Conservation (phyloP, 2,113 vertebrate genomes). For the Neodon shergylaensis region DNA sequence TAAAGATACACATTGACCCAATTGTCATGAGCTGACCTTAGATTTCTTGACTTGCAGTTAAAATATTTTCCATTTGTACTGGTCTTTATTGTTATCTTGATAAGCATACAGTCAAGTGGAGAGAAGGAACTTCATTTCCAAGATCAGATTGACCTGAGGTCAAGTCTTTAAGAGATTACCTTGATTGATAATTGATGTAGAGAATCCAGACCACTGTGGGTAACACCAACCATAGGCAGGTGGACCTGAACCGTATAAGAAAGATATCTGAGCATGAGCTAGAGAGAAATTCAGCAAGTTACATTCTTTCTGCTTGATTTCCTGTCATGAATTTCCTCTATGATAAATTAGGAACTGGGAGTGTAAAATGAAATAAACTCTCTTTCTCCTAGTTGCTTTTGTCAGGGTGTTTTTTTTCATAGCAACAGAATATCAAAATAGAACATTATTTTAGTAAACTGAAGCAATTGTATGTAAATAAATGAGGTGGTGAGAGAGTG, state of each 20-base stretch:
- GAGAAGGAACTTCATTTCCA: not conserved
- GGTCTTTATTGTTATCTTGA: not conserved
- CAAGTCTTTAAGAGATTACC: not conserved
- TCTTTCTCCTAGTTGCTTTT: not conserved
- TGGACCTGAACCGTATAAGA: not conserved
- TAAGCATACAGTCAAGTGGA: not conserved
- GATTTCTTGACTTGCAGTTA: not conserved
- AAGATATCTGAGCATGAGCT: not conserved
- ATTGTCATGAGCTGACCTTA: not conserved
- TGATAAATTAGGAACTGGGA: not conserved
- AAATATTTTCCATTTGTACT: not conserved
- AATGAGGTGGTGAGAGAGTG: not conserved
- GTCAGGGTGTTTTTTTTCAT: not conserved
- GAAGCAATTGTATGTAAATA: not conserved
- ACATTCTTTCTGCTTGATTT: not conserved
- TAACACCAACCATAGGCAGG: not conserved
- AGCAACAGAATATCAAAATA: not conserved
- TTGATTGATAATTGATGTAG: not conserved
- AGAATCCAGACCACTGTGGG: not conserved
- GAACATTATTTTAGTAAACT: not conserved
- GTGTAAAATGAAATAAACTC: not conserved
- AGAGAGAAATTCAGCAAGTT: not conserved
- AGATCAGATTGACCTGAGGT: not conserved
- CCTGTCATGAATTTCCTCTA: not conserved
- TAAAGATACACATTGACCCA: not conserved